These are phyloP conservation scores for Stenotaenia linearis DNA, from an alignment of 2,888 invertebrate species.

Conservation along the genomic window DNA sequence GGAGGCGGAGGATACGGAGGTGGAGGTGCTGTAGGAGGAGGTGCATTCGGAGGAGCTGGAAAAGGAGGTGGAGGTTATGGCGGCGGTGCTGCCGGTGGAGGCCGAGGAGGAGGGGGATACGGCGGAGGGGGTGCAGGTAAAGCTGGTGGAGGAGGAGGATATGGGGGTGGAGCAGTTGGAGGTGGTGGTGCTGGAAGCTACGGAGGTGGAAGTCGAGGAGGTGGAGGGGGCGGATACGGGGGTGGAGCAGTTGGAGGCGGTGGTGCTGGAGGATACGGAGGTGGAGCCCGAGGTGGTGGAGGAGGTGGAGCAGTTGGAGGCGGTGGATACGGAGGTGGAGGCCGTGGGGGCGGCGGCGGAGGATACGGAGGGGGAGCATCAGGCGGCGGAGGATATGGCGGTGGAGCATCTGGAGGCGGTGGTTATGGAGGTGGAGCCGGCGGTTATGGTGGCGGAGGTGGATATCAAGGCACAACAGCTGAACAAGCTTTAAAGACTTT, in stretches of 20 bases:
- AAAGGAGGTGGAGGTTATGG: background rate
- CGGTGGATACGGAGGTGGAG: background rate
- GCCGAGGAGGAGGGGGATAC: background rate
- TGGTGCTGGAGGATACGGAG: no score
- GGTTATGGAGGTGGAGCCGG: background rate
- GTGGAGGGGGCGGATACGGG: no score
- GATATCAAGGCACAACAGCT: background rate
- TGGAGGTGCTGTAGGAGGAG: background rate
- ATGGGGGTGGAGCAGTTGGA: background rate
- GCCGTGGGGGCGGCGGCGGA: background rate
- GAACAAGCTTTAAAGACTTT: slow-evolving; percentile 1
- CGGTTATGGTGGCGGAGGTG: background rate
- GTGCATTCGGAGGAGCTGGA: background rate
- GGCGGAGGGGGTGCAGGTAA: background rate
- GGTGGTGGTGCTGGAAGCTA: no score
- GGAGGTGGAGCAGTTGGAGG: background rate
- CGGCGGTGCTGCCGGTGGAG: background rate
- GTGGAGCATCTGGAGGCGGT: no score
- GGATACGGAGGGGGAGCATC: background rate
- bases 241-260: background rate
- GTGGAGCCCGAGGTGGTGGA: background rate
- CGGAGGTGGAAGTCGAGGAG: background rate
- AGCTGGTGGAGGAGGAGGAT: background rate
- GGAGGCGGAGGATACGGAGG: no score
- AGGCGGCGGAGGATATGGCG: background rate